Percentiles rank a stretch among this genome's conserved stretches.
phyloP scores from a whole-genome alignment of 2,888 invertebrate species.

The Tetranychus piercei region DNA sequence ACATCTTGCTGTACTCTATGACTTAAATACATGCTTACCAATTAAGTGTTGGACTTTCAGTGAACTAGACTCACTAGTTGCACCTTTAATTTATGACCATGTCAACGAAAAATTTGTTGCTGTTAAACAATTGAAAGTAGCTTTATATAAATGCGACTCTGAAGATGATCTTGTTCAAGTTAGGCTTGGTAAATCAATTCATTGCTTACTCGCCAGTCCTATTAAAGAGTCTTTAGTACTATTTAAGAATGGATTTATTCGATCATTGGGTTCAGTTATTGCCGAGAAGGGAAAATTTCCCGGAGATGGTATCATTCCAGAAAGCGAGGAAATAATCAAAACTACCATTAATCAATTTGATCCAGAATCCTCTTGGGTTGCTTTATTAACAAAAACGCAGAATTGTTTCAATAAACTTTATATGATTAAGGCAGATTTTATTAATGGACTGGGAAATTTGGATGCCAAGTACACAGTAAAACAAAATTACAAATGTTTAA shows the following conservation, averaged over 20 bases:
- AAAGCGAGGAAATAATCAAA: background rate
- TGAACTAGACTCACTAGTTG: background rate
- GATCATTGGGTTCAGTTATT: background rate
- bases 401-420: background rate
- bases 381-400: background rate
- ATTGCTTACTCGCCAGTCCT: background rate
- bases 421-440: background rate
- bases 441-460: background rate
- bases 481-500: background rate
- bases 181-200: background rate
- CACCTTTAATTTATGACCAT: conserved; percentile 1
- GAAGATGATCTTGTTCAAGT: background rate
- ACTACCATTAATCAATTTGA: background rate
- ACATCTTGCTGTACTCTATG: conserved; percentile 6
- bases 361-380: background rate
- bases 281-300: background rate
- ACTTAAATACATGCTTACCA: background rate
- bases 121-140: background rate
- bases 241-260: background rate
- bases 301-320: background rate
- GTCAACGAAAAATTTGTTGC: background rate
- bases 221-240: background rate
- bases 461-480: background rate
- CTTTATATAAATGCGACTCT: background rate
- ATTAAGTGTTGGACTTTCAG: background rate